These are phyloP conservation scores for Stomatorhinus ivindoensis DNA, from an alignment of 2,113 vertebrate genomes.

Conservation along the genomic window DNA sequence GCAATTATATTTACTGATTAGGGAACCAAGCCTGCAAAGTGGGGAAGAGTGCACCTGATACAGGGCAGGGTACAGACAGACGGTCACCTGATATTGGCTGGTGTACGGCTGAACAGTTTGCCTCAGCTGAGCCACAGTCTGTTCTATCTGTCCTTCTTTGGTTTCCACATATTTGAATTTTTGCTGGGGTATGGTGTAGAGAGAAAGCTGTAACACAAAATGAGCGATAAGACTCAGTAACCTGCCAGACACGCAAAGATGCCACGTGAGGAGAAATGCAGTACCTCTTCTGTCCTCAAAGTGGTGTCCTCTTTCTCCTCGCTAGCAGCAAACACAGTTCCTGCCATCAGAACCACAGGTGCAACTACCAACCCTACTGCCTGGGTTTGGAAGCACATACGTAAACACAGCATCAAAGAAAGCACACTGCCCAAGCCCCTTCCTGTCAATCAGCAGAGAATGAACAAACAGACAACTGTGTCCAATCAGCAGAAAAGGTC, in stretches of 20 bases:
- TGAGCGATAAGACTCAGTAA: not conserved
- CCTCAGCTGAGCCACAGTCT: conserved; percentile 59
- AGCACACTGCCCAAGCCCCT: not conserved
- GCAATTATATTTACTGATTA: not conserved
- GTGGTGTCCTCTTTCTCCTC: conserved; percentile 55
- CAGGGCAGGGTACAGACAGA: not conserved
- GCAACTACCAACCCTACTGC: conserved; percentile 50
- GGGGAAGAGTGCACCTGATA: not conserved
- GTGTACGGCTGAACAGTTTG: conserved; percentile 58
- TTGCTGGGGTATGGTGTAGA: conserved; percentile 66
- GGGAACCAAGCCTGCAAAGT: not conserved
- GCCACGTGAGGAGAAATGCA: too few relatives aligned
- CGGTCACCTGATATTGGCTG: conserved; percentile 69
- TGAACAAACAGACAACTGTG: not conserved
- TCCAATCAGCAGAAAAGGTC: not conserved
- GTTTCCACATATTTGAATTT: conserved; percentile 66
- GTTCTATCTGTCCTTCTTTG: conserved; percentile 61
- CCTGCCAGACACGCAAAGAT: not conserved
- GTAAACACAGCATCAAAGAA: not conserved
- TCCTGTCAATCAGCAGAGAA: not conserved
- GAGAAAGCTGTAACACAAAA: conserved; percentile 62
- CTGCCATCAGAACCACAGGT: conserved; percentile 56
- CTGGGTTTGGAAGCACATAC: conserved; percentile 35
- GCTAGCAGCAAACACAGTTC: conserved; percentile 58
- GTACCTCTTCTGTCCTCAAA: conserved; percentile 68